Evolutionary conservation across 2,113 vertebrate genomes (phyloP).

Genomic region (Aphyosemion australe): DNA sequence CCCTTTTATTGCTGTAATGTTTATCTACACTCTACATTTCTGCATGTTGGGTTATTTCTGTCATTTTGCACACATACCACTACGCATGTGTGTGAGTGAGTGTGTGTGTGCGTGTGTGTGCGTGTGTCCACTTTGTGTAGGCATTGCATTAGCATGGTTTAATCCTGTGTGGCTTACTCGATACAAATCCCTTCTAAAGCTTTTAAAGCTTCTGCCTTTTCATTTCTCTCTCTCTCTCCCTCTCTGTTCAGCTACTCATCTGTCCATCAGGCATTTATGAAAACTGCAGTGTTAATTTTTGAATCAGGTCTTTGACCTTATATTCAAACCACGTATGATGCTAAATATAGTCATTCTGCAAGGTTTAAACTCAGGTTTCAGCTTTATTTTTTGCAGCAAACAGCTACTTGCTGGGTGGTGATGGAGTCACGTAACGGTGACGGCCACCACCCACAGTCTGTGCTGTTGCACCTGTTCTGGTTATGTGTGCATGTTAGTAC

Average conservation of each 20-base stretch:
- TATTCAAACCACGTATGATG: not conserved
- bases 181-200: conserved; percentile 78
- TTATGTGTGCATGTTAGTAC: not conserved
- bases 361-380: not conserved
- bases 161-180: conserved; percentile 78
- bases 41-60: conserved; percentile 20
- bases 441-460: too few relatives aligned
- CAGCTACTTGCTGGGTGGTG: not conserved
- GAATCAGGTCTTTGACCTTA: not conserved
- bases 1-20: not conserved
- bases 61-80: conserved; percentile 13
- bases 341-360: not conserved
- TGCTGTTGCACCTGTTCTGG: not conserved
- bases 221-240: conserved; percentile 45
- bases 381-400: not conserved
- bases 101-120: conserved; percentile 5
- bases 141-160: conserved; percentile 77
- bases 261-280: not conserved
- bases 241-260: conserved; percentile 3
- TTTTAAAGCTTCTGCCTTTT: conserved; percentile 76
- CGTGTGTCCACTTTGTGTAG: conserved; percentile 54
- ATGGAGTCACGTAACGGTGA: too few relatives aligned
- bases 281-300: not conserved
- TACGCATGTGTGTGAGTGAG: conserved; percentile 12
- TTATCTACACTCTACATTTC: not conserved